Percentiles rank a stretch among this genome's conserved stretches.
phyloP scores from a whole-genome alignment of 2,888 invertebrate genomes.

The Steinernema carpocapsae region DNA sequence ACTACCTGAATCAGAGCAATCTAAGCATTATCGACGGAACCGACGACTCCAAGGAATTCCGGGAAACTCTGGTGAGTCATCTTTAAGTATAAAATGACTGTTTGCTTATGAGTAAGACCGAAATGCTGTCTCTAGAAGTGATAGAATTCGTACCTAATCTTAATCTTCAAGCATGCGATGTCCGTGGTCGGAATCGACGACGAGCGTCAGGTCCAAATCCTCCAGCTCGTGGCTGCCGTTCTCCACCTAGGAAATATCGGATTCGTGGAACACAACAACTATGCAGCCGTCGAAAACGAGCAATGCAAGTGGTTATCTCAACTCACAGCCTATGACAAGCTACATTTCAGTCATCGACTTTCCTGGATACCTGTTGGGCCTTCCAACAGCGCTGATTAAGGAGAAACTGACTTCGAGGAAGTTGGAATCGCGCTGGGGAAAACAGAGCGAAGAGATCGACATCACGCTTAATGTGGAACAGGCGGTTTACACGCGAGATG shows the following conservation, averaged over 20 bases:
- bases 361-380: constrained; percentile 75
- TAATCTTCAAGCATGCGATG: constrained; percentile 73
- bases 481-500: constrained; percentile 76
- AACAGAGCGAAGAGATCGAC: constrained; percentile 75
- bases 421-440: constrained; percentile 74
- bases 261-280: constrained; percentile 73
- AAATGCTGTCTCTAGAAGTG: not conserved
- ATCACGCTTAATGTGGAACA: constrained; percentile 76
- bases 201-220: constrained; percentile 73
- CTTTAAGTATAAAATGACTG: no score
- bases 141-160: not conserved
- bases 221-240: constrained; percentile 75
- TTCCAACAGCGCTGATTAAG: constrained; percentile 73
- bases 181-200: constrained; percentile 75
- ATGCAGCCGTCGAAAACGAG: constrained; percentile 74
- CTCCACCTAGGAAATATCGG: constrained; percentile 76
- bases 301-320: constrained; percentile 72
- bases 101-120: not conserved
- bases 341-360: constrained; percentile 74
- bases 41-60: constrained; percentile 76
- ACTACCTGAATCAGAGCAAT: constrained; percentile 75
- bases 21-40: constrained; percentile 76
- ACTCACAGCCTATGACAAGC: not conserved
- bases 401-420: constrained; percentile 50
- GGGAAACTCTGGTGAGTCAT: constrained; percentile 74